Percentiles rank a stretch among this genome's conserved stretches.
phyloP scores from a whole-genome alignment of 2,113 vertebrate genomes.

The Dipodomys stephensi region DNA sequence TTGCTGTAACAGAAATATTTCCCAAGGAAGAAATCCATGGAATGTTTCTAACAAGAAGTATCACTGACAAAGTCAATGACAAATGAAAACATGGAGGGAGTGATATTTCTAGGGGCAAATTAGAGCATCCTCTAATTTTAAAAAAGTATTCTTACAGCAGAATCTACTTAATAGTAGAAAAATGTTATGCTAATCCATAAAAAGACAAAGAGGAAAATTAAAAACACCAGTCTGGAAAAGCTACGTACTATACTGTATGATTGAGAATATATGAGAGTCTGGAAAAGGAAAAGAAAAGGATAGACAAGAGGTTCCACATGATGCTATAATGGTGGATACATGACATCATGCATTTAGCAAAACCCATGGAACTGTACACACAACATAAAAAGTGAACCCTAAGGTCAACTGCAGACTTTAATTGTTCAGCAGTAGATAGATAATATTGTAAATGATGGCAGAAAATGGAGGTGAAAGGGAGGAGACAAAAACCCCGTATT shows the following conservation, averaged over 20 bases:
- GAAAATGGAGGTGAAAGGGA: background rate
- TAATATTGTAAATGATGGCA: background rate
- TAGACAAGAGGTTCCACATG: background rate
- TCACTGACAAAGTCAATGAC: background rate
- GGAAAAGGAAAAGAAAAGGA: constrained; percentile 15
- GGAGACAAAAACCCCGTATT: background rate
- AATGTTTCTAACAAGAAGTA: constrained; percentile 22
- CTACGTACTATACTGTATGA: background rate
- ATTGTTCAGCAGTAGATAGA: background rate
- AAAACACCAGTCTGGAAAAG: background rate
- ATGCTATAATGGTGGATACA: background rate
- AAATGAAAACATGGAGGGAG: background rate
- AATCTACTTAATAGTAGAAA: background rate
- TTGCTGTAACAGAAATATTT: background rate
- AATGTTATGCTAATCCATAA: background rate
- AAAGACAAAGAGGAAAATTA: background rate
- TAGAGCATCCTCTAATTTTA: background rate
- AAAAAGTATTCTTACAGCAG: background rate
- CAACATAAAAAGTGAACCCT: background rate
- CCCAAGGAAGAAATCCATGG: constrained; percentile 8
- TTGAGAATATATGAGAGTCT: background rate
- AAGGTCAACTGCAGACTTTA: background rate
- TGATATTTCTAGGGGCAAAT: background rate
- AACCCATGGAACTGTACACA: background rate
- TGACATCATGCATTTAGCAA: background rate